phyloP scores from a whole-genome alignment of 2,797 vertebrate species.

The Acropternis orthonyx region DNA sequence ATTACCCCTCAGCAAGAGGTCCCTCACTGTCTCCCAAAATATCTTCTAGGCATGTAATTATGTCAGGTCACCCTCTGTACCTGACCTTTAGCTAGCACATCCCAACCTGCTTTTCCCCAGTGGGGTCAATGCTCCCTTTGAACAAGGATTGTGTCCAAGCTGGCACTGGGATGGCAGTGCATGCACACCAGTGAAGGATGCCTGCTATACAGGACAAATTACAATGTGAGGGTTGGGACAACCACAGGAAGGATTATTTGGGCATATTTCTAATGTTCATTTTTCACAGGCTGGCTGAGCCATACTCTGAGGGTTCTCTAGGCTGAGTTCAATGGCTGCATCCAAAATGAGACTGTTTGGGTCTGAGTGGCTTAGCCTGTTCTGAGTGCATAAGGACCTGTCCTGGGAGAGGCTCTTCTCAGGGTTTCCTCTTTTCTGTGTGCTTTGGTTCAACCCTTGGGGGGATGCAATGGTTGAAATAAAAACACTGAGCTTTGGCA shows the following conservation, averaged over 20 bases:
- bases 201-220: neutral
- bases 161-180: neutral
- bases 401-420: neutral
- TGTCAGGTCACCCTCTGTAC: neutral
- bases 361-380: neutral
- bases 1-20: neutral
- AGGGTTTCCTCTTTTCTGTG: neutral
- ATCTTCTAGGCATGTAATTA: neutral
- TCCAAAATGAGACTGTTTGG: neutral
- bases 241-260: neutral
- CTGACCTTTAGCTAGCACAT: neutral
- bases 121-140: neutral
- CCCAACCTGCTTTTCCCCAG: neutral
- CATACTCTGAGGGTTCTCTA: neutral
- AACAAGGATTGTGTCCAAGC: neutral
- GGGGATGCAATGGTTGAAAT: neutral
- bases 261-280: neutral
- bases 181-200: neutral
- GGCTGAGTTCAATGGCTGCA: neutral
- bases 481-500: neutral
- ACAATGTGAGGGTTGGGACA: neutral
- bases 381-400: neutral
- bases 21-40: neutral
- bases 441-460: neutral
- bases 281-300: neutral